A percentile compares a stretch with the other conserved stretches of the same genome.
Conservation (phyloP, 2,888 invertebrate species). For the Lasius fuliginosus region DNA sequence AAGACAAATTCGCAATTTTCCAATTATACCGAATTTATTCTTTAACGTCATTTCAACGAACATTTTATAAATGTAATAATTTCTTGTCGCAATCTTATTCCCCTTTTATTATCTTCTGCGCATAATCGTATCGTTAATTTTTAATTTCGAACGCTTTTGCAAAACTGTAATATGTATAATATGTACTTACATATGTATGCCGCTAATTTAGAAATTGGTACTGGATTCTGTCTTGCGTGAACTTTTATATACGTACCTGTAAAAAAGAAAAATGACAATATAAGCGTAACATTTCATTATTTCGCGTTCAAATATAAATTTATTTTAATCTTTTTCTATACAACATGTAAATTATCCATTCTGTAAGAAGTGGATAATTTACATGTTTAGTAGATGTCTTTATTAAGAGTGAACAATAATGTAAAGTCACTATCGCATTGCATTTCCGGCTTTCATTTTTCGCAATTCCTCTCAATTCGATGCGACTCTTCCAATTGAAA, state of each 20-base stretch:
- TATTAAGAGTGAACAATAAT: background rate
- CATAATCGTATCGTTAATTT: background rate
- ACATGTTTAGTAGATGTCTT: background rate
- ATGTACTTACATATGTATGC: conserved; percentile 13
- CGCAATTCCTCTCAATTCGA: background rate
- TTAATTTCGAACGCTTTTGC: background rate
- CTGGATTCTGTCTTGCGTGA: background rate
- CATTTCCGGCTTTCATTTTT: background rate
- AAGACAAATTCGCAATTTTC: conserved; percentile 12
- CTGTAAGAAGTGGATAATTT: no score
- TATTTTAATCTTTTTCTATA: background rate
- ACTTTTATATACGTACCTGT: conserved; percentile 24
- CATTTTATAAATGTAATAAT: background rate
- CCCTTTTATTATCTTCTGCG: background rate
- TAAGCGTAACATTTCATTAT: background rate
- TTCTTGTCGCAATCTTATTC: background rate
- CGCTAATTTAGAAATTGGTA: background rate
- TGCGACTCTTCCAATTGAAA: background rate
- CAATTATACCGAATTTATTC: background rate
- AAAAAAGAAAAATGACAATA: conserved; percentile 4
- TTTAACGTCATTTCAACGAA: background rate
- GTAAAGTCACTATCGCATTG: background rate
- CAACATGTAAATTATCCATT: background rate
- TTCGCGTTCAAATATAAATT: background rate
- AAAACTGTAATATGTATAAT: background rate